Conservation (phyloP, 2,888 invertebrate species). For the Anarsia innoxiella region DNA sequence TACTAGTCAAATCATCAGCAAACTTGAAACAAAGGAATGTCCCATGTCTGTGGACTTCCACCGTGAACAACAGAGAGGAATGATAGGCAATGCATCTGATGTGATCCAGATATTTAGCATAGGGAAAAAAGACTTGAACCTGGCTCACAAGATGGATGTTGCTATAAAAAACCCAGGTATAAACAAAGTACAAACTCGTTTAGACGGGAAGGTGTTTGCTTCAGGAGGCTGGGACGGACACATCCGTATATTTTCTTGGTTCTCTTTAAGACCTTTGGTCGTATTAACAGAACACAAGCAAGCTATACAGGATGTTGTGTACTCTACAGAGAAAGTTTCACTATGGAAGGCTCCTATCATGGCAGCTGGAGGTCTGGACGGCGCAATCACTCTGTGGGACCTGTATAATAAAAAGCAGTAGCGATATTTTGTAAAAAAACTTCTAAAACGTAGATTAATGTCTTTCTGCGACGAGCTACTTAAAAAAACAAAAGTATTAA, state of each 20-base stretch:
- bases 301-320: slow-evolving; percentile 82
- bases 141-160: slow-evolving; percentile 76
- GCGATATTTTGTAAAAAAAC: slow-evolving; percentile 30
- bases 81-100: slow-evolving; percentile 79
- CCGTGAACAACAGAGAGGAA: slow-evolving; percentile 76
- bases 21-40: slow-evolving; percentile 76
- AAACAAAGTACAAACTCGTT: slow-evolving; percentile 79
- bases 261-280: slow-evolving; percentile 80
- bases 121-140: slow-evolving; percentile 67
- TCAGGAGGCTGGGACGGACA: slow-evolving; percentile 86
- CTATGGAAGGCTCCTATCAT: slow-evolving; percentile 85
- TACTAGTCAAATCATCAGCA: slow-evolving; percentile 73
- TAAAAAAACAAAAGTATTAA: slow-evolving; percentile 18
- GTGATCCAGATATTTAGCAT: slow-evolving; percentile 77
- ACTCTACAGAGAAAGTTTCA: slow-evolving; percentile 78
- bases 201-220: slow-evolving; percentile 82
- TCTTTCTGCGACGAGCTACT: slow-evolving; percentile 18
- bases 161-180: slow-evolving; percentile 84
- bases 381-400: slow-evolving; percentile 86
- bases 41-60: slow-evolving; percentile 85
- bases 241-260: slow-evolving; percentile 86
- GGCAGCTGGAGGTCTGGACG: slow-evolving; percentile 85
- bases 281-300: slow-evolving; percentile 83
- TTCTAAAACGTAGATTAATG: too few species aligned
- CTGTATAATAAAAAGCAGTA: slow-evolving; percentile 78